phyloP scores from a whole-genome alignment of 1,140 invertebrate genomes.

The Zaprionus taronus region DNA sequence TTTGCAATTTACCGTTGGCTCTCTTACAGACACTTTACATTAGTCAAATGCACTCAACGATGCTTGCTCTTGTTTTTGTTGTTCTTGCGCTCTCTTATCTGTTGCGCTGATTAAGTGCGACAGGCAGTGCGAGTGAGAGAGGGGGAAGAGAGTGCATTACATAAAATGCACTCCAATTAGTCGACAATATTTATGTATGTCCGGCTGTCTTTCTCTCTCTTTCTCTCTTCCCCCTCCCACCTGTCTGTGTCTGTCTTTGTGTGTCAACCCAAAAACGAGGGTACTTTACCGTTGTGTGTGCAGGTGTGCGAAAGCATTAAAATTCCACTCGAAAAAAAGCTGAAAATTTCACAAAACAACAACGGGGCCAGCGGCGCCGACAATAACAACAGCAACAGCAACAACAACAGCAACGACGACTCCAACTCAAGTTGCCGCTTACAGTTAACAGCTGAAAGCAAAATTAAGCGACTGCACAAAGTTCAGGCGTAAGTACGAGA shows the following conservation, averaged over 20 bases:
- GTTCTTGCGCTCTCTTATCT: conserved; percentile 22
- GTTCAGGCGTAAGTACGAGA: conserved; percentile 69
- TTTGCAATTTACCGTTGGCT: neutral
- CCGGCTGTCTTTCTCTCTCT: neutral
- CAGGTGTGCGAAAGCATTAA: conserved; percentile 82
- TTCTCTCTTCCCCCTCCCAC: neutral
- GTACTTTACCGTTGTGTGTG: conserved; percentile 75
- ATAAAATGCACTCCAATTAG: conserved; percentile 47
- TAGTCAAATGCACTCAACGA: neutral
- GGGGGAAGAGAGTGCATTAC: conserved; percentile 28
- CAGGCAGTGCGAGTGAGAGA: conserved; percentile 8
- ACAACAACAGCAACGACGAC: neutral
- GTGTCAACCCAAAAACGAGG: conserved; percentile 71
- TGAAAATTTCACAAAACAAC: conserved; percentile 55
- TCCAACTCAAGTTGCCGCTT: conserved; percentile 45
- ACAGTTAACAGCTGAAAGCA: conserved; percentile 54
- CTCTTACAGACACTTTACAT: neutral
- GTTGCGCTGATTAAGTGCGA: conserved; percentile 33
- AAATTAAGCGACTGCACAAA: conserved; percentile 79
- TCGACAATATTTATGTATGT: conserved; percentile 24
- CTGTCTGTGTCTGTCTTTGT: conserved; percentile 5
- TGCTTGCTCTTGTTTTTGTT: conserved; percentile 17
- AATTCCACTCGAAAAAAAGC: conserved; percentile 72
- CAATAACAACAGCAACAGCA: conserved; percentile 15
- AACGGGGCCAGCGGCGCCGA: conserved; percentile 39